Base-by-base conservation (phyloP, 2,888 invertebrate species). In the Eupithecia subumbrata region DNA sequence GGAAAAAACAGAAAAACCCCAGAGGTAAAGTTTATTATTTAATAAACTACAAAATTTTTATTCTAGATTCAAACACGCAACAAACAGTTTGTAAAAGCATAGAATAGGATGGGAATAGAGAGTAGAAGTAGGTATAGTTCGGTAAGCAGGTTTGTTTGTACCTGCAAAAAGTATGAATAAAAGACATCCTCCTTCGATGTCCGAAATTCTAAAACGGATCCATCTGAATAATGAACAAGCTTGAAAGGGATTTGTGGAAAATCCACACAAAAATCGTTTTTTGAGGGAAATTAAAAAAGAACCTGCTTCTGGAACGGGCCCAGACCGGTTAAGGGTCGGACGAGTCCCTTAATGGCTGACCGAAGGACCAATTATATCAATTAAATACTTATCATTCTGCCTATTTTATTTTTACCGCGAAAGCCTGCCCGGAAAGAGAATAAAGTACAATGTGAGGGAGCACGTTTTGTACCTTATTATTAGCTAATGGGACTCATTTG, bases 331-430 rank as follows among this genome's bases (percentile, higher is more conserved):
- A 78, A 80, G 84, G 86, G 85, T 81, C 86, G 84, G 84, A 83
- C 86, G 86, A 88, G 88, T 87, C 86, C 86, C 85, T 85, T 92
- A 93, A 93, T 92, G 90, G 90, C 88, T 81, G 85, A 85, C 89
- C 91, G 90, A 89, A 93, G 90, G 88, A 90, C 91, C 92, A 94
- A 93, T 93, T 93, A 93, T 88, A 90, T 89, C 93, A 93, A 93
- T 93, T 93, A 93, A 92, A 92, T 90, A 92, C 90, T 90, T 90
- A 86, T 87, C 87, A 87, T 87, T 77, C 79, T 72, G 75, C 77
- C 77, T 76, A 77, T 79, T 82, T 79, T 79, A 79, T 78, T 75
- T 77, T 69, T 71, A 73, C 75, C 69, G 56, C 30, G 11, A 45
- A 64, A 25, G 22, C 60, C 60, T 68, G 40, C 37, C 14, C 22